Conservation (phyloP, 1,140 invertebrate genomes). For the Pseudoatta argentina region DNA sequence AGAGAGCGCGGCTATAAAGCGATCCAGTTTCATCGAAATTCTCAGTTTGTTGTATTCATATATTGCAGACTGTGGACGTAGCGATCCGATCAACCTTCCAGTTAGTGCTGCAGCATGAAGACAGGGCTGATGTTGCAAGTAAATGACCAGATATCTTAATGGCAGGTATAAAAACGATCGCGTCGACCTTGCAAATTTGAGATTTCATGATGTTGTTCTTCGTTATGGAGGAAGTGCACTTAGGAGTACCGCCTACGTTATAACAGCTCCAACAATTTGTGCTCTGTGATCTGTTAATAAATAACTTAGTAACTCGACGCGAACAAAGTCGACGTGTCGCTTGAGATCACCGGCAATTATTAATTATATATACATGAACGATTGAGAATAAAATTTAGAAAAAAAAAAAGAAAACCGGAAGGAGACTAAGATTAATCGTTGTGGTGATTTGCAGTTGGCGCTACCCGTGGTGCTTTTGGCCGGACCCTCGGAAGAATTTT, state of each 20-base stretch:
- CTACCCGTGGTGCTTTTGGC: slow-evolving; percentile 35
- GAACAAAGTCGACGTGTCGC: neutral
- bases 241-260: neutral
- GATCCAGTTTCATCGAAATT: slow-evolving; percentile 56
- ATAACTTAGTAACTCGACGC: neutral
- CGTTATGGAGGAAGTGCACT: neutral
- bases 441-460: slow-evolving; percentile 60
- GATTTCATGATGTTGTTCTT: neutral
- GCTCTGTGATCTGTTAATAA: neutral
- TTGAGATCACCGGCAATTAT: neutral
- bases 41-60: slow-evolving; percentile 53
- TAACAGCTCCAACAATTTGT: neutral
- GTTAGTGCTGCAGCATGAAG: slow-evolving; percentile 44
- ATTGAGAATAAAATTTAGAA: neutral
- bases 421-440: slow-evolving; percentile 28
- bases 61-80: slow-evolving; percentile 4
- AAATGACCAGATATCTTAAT: slow-evolving; percentile 42
- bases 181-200: neutral
- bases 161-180: neutral
- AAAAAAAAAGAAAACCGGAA: neutral
- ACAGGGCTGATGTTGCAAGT: slow-evolving; percentile 60
- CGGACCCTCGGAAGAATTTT: slow-evolving; percentile 59
- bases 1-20: slow-evolving; percentile 59
- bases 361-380: neutral
- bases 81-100: neutral